Conservation (phyloP, 2,797 vertebrate species). For the Carcharodon carcharias region DNA sequence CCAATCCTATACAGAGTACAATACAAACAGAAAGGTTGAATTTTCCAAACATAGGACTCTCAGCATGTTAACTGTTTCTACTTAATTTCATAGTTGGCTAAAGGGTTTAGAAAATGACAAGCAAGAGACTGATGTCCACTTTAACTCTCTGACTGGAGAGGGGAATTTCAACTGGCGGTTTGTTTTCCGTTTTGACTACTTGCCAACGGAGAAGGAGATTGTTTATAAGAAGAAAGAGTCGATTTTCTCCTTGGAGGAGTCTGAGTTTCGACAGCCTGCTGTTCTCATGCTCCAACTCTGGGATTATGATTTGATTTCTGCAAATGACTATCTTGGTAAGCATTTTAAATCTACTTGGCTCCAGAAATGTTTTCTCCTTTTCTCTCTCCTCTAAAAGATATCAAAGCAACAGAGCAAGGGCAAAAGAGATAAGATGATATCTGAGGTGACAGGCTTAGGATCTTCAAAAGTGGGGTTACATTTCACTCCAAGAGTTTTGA, state of each 20-base stretch:
- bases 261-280: constrained; percentile 77
- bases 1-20: not conserved
- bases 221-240: constrained; percentile 76
- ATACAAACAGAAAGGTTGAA: not conserved
- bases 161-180: constrained; percentile 97
- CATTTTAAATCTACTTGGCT: not conserved
- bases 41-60: not conserved
- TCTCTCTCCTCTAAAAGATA: not conserved
- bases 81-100: constrained; percentile 70
- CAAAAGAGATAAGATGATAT: not conserved
- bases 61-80: not conserved
- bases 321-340: constrained; percentile 88
- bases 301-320: constrained; percentile 83
- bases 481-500: not conserved
- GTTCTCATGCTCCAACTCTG: constrained; percentile 82
- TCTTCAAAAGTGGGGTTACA: not conserved
- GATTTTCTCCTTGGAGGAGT: constrained; percentile 78
- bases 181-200: constrained; percentile 80
- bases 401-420: not conserved
- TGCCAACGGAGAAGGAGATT: constrained; percentile 84
- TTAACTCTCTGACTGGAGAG: constrained; percentile 87
- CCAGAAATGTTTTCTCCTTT: not conserved
- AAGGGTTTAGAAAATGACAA: constrained; percentile 85
- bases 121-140: constrained; percentile 93
- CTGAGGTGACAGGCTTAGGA: not conserved